Conservation (phyloP, 2,888 invertebrate genomes). For the Drosophila picticornis region DNA sequence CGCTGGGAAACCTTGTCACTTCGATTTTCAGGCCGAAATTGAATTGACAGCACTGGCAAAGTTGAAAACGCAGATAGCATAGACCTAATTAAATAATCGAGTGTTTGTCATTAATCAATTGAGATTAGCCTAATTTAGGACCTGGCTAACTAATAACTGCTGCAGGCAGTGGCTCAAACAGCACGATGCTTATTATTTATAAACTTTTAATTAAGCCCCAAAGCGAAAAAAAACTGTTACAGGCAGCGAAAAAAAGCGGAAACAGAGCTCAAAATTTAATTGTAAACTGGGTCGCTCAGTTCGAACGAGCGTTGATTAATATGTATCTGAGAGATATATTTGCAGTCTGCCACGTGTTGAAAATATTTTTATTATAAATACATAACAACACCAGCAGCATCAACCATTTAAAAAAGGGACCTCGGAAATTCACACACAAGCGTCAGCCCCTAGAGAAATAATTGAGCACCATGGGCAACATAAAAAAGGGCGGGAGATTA, state of each 20-base stretch:
- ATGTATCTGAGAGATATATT: conserved; percentile 39
- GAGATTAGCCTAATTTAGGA: conserved; percentile 32
- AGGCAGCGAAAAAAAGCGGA: conserved; percentile 32
- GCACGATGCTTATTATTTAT: conserved; percentile 62
- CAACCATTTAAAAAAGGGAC: neutral
- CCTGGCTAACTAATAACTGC: conserved; percentile 49
- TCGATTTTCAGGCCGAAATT: conserved; percentile 21
- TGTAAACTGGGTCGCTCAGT: conserved; percentile 66
- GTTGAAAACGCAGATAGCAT: conserved; percentile 9
- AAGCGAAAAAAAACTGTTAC: conserved; percentile 4
- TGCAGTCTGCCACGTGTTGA: conserved; percentile 51
- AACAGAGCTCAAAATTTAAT: conserved; percentile 57
- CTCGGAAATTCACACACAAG: conserved; percentile 9
- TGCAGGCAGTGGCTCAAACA: conserved; percentile 9
- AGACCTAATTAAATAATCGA: conserved; percentile 54
- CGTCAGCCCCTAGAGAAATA: conserved; percentile 30
- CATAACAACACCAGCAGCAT: conserved; percentile 32
- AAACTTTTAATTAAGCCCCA: conserved; percentile 67
- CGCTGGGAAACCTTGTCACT: conserved; percentile 59
- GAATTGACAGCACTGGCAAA: conserved; percentile 39
- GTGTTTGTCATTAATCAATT: conserved; percentile 47
- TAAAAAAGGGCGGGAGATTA: conserved; percentile 68
- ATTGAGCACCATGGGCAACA: conserved; percentile 30
- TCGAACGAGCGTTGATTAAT: conserved; percentile 49
- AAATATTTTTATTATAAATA: conserved; percentile 72